Evolutionary conservation across 2,113 vertebrate genomes (phyloP), one percentile per base, ranked within the genome.

Genomic region (Megalops atlanticus): DNA sequence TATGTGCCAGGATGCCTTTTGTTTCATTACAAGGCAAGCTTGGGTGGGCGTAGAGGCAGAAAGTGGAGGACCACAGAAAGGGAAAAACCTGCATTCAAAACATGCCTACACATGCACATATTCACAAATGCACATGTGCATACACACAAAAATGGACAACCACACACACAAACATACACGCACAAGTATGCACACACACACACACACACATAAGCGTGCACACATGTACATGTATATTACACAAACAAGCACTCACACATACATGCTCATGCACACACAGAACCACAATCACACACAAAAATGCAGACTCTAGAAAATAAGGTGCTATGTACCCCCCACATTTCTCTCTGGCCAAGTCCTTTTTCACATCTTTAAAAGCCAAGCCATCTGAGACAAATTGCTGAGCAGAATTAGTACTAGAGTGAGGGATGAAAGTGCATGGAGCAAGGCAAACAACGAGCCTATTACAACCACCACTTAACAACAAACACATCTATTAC

Each of bases 401-500:
- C 85, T 49, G 83, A 78, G 38, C 68, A 78, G 82, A 89, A 87
- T 90, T 90, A 87, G 87, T 85, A 84, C 89, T 90, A 92, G 89
- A 91, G 87, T 91, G 91, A 92, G 84, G 89, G 90, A 92, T 92
- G 90, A 90, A 90, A 90, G 91, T 90, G 90, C 89, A 89, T 72
- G 12, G 78, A 87, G 89, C 84, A 89, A 90, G 89, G 89, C 91
- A 92, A 92, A 92, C 92, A 92, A 89, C 88, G 90, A 91, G 87
- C 90, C 90, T 89, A 92, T 91, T 92, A 92, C 91, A 92, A 91
- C 88, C 81, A 86, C 90, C 91, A 91, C 90, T 92, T 91, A 92
- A 91, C 90, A 89, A 91, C 88, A 91, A 91, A 91, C 89, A 91
- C 90, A 92, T 91, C 89, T 92, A 91, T 92, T 92, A 92, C 86